Conservation (phyloP, 2,113 vertebrate genomes). For the Psilopsiagon aurifrons region DNA sequence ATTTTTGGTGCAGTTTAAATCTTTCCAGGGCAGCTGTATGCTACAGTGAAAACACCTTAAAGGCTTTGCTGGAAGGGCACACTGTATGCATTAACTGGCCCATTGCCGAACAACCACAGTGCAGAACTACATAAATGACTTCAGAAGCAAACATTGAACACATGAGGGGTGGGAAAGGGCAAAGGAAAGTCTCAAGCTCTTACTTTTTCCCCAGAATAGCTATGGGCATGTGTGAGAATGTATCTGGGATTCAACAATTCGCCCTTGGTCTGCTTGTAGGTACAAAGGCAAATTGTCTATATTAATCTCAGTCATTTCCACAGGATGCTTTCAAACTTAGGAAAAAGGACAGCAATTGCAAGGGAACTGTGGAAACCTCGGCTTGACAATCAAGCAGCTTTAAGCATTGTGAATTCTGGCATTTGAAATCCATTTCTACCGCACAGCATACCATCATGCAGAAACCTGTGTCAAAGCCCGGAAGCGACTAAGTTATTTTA, state of each 20-base stretch:
- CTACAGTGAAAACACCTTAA: not conserved
- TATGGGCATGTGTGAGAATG: not conserved
- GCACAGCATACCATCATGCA: not conserved
- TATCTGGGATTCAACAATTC: not conserved
- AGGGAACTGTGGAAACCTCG: not conserved
- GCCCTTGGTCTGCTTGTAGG: not conserved
- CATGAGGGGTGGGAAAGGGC: too few relatives aligned
- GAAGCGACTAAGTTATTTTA: not conserved
- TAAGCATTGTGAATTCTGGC: not conserved
- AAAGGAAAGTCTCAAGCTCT: not conserved
- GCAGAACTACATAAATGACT: not conserved
- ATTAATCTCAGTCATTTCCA: not conserved
- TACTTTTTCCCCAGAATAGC: not conserved
- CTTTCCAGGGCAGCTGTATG: not conserved
- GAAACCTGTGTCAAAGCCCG: not conserved
- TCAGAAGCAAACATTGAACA: not conserved
- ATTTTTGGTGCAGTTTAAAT: not conserved
- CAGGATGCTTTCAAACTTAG: not conserved
- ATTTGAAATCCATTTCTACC: not conserved
- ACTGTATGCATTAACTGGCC: not conserved
- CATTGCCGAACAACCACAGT: not conserved
- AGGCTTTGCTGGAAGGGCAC: not conserved
- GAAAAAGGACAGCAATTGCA: not conserved
- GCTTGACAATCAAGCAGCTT: not conserved
- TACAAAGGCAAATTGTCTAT: not conserved